Evolutionary conservation across 2,113 vertebrate species (phyloP).

Genomic region (Cyanistes caeruleus): DNA sequence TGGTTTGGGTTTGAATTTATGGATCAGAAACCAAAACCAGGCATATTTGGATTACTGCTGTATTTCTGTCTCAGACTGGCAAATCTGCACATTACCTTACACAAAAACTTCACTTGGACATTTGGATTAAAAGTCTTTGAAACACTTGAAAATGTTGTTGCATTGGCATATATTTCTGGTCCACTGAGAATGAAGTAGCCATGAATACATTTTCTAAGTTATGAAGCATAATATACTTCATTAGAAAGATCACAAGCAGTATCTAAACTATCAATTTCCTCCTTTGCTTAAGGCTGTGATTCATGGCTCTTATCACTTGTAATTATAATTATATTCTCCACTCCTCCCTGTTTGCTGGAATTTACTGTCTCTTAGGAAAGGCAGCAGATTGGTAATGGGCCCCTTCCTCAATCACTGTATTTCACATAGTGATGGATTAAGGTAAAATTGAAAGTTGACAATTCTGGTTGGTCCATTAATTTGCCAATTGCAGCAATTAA

Average conservation of each 20-base stretch:
- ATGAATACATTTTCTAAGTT: not conserved
- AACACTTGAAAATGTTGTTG: not conserved
- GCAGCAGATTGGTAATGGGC: not conserved
- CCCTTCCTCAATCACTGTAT: not conserved
- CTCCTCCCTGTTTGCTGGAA: not conserved
- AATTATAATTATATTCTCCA: not conserved
- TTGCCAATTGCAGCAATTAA: not conserved
- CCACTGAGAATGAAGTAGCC: not conserved
- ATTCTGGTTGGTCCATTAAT: not conserved
- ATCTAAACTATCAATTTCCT: not conserved
- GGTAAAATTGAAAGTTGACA: not conserved
- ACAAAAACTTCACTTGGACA: not conserved
- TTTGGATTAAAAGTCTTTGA: not conserved
- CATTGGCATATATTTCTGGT: not conserved
- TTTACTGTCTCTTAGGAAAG: not conserved
- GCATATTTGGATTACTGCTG: not conserved
- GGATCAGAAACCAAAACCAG: not conserved
- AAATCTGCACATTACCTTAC: not conserved
- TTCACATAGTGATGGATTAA: not conserved
- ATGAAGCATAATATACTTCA: not conserved
- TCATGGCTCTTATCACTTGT: not conserved
- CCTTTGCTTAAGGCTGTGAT: conserved; percentile 20
- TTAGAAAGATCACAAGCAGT: not conserved
- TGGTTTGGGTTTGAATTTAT: not conserved
- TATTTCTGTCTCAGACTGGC: not conserved